Evolutionary conservation across 1,140 invertebrate species (phyloP).

Genomic region (Euschistus heros): DNA sequence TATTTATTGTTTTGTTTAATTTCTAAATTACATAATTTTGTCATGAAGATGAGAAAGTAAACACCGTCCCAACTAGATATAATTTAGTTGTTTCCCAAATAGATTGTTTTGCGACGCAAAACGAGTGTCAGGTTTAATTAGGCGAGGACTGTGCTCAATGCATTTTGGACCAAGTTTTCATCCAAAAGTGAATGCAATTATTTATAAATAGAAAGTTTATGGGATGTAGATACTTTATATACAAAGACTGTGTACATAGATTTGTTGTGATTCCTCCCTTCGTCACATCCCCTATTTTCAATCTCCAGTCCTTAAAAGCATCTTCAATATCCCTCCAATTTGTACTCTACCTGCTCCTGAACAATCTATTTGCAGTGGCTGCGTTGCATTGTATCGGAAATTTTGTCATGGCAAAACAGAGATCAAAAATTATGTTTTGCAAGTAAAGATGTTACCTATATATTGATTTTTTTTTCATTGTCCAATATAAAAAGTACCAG

Average conservation of each 20-base stretch:
- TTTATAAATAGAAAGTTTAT: not conserved
- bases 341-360: not conserved
- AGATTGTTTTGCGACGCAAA: slow-evolving; percentile 5
- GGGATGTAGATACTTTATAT: not conserved
- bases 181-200: not conserved
- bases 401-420: not conserved
- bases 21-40: not conserved
- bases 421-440: not conserved
- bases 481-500: not conserved
- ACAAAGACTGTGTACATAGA: slow-evolving; percentile 5
- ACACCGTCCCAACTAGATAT: slow-evolving; percentile 4
- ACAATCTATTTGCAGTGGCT: not conserved
- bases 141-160: not conserved
- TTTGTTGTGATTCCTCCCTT: slow-evolving; percentile 2
- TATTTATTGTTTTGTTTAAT: not conserved
- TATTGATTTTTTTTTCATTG: not conserved
- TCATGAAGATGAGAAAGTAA: not conserved
- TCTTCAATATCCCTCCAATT: not conserved
- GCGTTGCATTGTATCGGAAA: not conserved
- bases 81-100: slow-evolving; percentile 8
- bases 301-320: not conserved
- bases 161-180: slow-evolving; percentile 5
- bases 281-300: not conserved
- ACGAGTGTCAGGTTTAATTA: not conserved
- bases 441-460: not conserved